Evolutionary conservation across 92 coral and sea anemone genomes (phyloP), one percentile per base, ranked within the genome.

Genomic region (Ricordea florida): DNA sequence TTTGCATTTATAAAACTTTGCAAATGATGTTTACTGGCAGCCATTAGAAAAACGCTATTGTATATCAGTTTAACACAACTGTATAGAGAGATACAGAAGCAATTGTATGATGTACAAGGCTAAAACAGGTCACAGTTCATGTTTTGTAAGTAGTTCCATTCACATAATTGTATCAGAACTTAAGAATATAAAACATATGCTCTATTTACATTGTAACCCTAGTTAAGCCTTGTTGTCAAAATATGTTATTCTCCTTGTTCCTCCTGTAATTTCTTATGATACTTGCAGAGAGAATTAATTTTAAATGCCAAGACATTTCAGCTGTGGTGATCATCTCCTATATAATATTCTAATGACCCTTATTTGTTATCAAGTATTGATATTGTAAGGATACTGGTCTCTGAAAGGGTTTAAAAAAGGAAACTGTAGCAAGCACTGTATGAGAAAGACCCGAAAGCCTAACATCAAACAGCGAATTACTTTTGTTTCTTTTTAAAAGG

Each of bases 161-260:
- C n/a, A n/a, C n/a, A n/a, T n/a, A n/a, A n/a, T n/a, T n/a, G n/a
- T n/a, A n/a, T n/a, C n/a, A n/a, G n/a, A n/a, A n/a, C n/a, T n/a
- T n/a, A n/a, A n/a, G n/a, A n/a, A n/a, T n/a, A n/a, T n/a, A n/a
- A n/a, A n/a, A 35, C 66, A 21, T 16, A 52, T 49, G 57, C 57
- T 49, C 29, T 49, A 49, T 49, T 49, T n/a, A n/a, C 53, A 46
- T 46, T 46, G 53, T 49, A 49, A 49, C 57, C 57, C 57, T 47
- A n/a, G n/a, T 49, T 49, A 13, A 49, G 6, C 23, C 57, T 33
- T 49, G 9, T 23, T 49, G 14, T 49, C 57, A 49, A 49, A 49
- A 49, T 49, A 33, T 47, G 22, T 47, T 47, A 1, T 47, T 13
- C 55, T 47, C 10, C 55, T 47, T 47, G 21, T 47, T 47, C 55